Conservation (phyloP, 1,140 invertebrate genomes). For the Neodiprion lecontei region DNA sequence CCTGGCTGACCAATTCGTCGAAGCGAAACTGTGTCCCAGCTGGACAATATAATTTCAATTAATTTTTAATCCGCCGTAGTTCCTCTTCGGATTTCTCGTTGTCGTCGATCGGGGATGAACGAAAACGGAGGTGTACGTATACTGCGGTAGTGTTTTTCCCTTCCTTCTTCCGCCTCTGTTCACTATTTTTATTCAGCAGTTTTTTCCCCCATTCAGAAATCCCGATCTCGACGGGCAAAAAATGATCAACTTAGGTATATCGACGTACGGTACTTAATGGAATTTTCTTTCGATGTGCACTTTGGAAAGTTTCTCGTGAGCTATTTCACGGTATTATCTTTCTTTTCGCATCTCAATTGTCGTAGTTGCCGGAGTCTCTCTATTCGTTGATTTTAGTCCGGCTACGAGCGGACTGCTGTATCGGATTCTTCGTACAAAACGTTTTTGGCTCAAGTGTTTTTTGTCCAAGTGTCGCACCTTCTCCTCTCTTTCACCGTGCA, state of each 20-base stretch:
- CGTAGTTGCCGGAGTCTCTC: no score
- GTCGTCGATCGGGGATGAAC: neutral
- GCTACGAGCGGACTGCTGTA: neutral
- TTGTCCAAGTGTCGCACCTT: neutral
- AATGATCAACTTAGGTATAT: no score
- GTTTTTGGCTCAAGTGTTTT: neutral
- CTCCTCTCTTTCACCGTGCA: slow-evolving; percentile 5
- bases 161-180: no score
- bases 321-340: no score
- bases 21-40: slow-evolving; percentile 1
- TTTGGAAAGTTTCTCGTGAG: no score
- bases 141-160: neutral
- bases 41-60: neutral
- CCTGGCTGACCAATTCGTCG: neutral
- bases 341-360: no score
- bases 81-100: neutral
- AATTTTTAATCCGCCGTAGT: neutral
- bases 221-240: no score
- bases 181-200: no score
- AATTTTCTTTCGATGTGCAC: neutral
- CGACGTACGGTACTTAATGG: no score
- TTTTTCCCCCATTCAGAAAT: no score
- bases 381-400: neutral
- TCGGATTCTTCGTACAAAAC: neutral
- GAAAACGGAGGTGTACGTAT: neutral